These are phyloP conservation scores for Keiferia lycopersicella DNA, from an alignment of 2,888 invertebrate species.

Conservation along the genomic window DNA sequence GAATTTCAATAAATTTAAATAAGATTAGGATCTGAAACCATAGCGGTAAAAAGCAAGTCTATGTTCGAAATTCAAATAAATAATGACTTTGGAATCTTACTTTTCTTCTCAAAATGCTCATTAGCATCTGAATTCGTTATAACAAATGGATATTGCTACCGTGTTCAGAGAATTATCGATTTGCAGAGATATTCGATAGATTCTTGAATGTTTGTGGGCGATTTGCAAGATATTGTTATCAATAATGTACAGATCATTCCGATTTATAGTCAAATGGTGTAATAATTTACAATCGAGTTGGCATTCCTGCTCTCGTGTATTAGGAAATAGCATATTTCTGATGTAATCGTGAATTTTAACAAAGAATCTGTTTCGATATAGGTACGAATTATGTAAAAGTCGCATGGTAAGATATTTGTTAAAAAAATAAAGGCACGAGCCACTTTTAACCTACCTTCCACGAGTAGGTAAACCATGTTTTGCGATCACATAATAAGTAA, in stretches of 20 bases:
- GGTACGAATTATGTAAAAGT: slow-evolving; percentile 42
- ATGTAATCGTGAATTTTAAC: slow-evolving; percentile 47
- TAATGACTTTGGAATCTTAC: slow-evolving; percentile 50
- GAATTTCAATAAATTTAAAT: slow-evolving; percentile 22
- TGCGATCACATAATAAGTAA: too few relatives aligned
- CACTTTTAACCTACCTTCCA: too few relatives aligned
- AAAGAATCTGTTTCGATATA: slow-evolving; percentile 55
- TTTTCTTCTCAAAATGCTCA: slow-evolving; percentile 50
- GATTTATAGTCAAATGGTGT: slow-evolving; percentile 46
- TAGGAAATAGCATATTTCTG: slow-evolving; percentile 13
- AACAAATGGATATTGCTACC: slow-evolving; percentile 58
- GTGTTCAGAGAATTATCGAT: slow-evolving; percentile 40
- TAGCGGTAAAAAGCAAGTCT: slow-evolving; percentile 35
- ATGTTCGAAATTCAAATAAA: slow-evolving; percentile 41
- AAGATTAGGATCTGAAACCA: slow-evolving; percentile 23
- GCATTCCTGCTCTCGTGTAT: slow-evolving; percentile 30
- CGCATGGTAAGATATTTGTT: not conserved
- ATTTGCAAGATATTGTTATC: slow-evolving; percentile 32
- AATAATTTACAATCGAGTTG: slow-evolving; percentile 40
- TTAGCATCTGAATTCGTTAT: slow-evolving; percentile 65
- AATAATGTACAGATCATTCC: slow-evolving; percentile 30
- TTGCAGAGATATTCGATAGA: slow-evolving; percentile 28
- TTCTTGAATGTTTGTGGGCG: slow-evolving; percentile 52
- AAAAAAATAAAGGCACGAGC: not conserved
- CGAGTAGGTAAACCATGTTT: too few relatives aligned